Conservation (phyloP, 2,888 invertebrate genomes). For the Nineta flava region DNA sequence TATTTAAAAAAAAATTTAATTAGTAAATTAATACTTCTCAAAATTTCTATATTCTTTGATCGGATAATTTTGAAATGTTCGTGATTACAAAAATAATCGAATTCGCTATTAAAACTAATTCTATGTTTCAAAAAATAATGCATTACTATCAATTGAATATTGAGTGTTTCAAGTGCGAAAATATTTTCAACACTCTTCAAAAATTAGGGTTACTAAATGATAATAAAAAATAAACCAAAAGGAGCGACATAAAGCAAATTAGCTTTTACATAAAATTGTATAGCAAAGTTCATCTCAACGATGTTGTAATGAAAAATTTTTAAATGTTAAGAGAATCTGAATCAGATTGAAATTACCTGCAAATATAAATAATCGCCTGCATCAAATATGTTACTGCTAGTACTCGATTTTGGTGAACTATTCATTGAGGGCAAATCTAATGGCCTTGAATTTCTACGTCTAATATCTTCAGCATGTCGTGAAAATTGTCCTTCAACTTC, state of each 20-base stretch:
- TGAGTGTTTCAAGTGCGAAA: no score
- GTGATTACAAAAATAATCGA: no score
- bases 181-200: no score
- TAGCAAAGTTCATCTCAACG: neutral
- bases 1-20: no score
- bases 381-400: constrained; percentile 23
- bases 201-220: neutral
- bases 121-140: no score
- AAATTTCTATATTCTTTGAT: no score
- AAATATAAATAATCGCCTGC: constrained; percentile 28
- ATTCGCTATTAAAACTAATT: no score
- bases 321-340: neutral
- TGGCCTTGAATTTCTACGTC: constrained; percentile 31
- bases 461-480: constrained; percentile 26
- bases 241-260: neutral
- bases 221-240: neutral
- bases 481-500: constrained; percentile 30
- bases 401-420: constrained; percentile 17
- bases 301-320: neutral
- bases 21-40: no score
- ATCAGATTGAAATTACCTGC: constrained; percentile 10
- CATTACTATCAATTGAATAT: no score
- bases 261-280: neutral
- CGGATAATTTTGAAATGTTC: no score
- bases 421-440: constrained; percentile 23